Conservation (phyloP, 37 sponge, comb jelly and placozoan genomes). For the Halichondria panicea region DNA sequence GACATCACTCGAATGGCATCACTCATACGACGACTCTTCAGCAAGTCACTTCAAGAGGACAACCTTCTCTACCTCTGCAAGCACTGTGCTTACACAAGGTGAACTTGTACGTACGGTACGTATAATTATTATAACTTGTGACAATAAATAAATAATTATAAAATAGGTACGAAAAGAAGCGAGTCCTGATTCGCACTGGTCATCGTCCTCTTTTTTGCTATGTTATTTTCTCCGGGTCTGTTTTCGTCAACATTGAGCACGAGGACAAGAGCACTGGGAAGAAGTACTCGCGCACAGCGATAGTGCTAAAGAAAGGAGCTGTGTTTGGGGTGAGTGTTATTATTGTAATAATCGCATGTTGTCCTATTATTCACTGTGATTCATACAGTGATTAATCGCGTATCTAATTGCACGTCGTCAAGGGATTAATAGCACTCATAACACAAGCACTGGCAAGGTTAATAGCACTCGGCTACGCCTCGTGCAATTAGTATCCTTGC, state of each 20-base stretch:
- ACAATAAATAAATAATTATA: neutral
- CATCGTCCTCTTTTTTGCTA: slow-evolving; percentile 40
- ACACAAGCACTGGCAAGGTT: too few relatives aligned
- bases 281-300: slow-evolving; percentile 25
- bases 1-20: slow-evolving; percentile 29
- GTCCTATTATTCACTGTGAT: too few relatives aligned
- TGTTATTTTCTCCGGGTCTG: slow-evolving; percentile 57
- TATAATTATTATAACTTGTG: neutral
- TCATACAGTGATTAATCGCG: too few relatives aligned
- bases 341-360: too few relatives aligned
- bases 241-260: slow-evolving; percentile 58
- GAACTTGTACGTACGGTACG: neutral
- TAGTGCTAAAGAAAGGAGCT: slow-evolving; percentile 30
- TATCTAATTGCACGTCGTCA: too few relatives aligned
- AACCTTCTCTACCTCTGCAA: slow-evolving; percentile 35
- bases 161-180: slow-evolving; percentile 59
- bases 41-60: slow-evolving; percentile 9
- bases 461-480: too few relatives aligned
- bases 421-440: too few relatives aligned
- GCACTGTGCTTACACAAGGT: slow-evolving; percentile 39
- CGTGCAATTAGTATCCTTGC: too few relatives aligned
- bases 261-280: neutral
- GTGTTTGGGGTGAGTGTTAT: slow-evolving; percentile 55
- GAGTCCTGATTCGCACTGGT: slow-evolving; percentile 32
- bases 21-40: slow-evolving; percentile 34